Base-by-base conservation (phyloP, 2,113 vertebrate genomes). In the Tachysurus fulvidraco region DNA sequence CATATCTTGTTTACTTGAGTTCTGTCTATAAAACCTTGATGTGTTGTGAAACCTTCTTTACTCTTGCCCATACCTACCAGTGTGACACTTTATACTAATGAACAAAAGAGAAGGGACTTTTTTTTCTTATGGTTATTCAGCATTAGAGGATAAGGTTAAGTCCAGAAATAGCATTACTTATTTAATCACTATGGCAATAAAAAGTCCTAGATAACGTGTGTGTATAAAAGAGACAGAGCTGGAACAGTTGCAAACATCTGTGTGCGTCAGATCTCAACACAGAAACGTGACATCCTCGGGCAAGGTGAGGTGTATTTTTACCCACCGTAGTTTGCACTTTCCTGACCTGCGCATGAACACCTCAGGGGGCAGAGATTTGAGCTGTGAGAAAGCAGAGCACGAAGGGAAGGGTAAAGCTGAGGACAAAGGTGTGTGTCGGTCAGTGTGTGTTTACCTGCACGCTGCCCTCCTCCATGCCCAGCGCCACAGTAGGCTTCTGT, bases 391-490 rank as follows among this genome's bases (percentile, higher is more conserved):
- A 73, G 85, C 64, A 54, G 55, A 78, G 44, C 28, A 28, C 11
- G 17, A n/a, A 25, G 69, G 41, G 50, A 36, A 36, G 36, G 36
- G 36, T 9, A 16, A 28, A 16, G 12, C 52, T 23, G 52, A 23
- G 16, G 60, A 52, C 23, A 5, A 65, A 73, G 59, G 57, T 65
- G 41, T 82, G 41, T 41, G n/a, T 82, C 1, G 5, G 74, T 83
- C 36, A 36, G 36, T 36, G 46, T 50, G 16, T 89, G 64, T 36
- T 17, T 96, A 99, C 98, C 97, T 97, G 93, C 83, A 97, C 91
- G 55, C 91, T 90, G 83, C 98, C 98, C 44, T 94, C 93, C 73
- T 96, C 96, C 28, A 93, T 93, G 67, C 98, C 98, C 89, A 97
- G 93, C 0, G 93, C 97, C 76, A 96, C 92, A 25, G 93, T 91